Evolutionary conservation across 2,888 invertebrate species (phyloP).

Genomic region (Lasioglossum villosulum): DNA sequence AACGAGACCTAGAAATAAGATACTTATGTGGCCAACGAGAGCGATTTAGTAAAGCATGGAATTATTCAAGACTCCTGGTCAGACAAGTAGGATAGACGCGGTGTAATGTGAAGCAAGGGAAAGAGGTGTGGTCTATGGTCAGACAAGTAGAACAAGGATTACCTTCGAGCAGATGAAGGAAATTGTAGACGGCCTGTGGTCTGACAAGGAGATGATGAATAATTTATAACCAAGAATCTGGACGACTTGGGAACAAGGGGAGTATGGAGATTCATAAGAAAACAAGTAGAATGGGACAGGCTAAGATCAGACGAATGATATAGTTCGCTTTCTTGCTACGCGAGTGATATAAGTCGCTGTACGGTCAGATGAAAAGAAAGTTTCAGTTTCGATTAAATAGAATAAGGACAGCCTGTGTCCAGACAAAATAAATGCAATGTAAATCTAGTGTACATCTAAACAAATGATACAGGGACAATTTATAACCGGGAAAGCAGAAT

Average conservation of each 20-base stretch:
- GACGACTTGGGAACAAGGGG: not conserved
- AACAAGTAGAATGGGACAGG: not conserved
- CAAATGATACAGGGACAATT: not conserved
- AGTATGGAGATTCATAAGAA: not conserved
- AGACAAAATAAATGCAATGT: not conserved
- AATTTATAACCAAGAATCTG: not conserved
- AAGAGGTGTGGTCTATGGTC: slow-evolving; percentile 6
- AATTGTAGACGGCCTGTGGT: not conserved
- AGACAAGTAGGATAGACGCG: not conserved
- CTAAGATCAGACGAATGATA: not conserved
- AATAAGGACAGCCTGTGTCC: not conserved
- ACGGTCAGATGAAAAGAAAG: not conserved
- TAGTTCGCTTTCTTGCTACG: not conserved
- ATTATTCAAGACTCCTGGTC: not conserved
- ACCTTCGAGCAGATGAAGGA: not conserved
- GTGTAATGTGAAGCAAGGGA: slow-evolving; percentile 1
- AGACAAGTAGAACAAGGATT: not conserved
- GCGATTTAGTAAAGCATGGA: not conserved
- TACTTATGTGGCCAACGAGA: not conserved
- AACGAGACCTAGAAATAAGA: not conserved
- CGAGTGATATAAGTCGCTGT: not conserved
- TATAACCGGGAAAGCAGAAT: not conserved
- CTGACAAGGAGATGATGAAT: not conserved
- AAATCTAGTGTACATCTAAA: not conserved
- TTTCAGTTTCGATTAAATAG: not conserved